phyloP scores from a whole-genome alignment of 1,140 invertebrate genomes.

The Aphelenchoides fujianensis region DNA sequence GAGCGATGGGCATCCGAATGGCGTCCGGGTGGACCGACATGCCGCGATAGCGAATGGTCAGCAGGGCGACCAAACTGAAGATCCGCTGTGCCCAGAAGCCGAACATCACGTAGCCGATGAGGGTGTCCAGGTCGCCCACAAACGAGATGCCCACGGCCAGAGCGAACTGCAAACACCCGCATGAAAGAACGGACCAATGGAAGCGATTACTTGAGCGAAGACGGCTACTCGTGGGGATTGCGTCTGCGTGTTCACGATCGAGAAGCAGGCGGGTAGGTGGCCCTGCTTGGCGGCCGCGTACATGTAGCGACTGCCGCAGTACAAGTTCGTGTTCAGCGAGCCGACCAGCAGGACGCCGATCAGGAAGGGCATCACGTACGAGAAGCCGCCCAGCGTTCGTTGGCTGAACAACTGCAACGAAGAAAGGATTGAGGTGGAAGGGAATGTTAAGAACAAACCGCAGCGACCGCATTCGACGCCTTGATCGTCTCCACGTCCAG shows the following conservation, averaged over 20 bases:
- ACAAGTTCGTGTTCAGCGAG: slow-evolving; percentile 60
- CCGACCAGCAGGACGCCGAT: slow-evolving; percentile 59
- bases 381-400: slow-evolving; percentile 54
- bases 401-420: slow-evolving; percentile 57
- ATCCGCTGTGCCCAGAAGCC: slow-evolving; percentile 62
- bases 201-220: slow-evolving; percentile 52
- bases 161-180: slow-evolving; percentile 43
- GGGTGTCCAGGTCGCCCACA: slow-evolving; percentile 60
- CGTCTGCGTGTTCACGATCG: slow-evolving; percentile 55
- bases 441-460: slow-evolving; percentile 63
- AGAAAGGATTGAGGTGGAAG: slow-evolving; percentile 15
- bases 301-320: slow-evolving; percentile 61
- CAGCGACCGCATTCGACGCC: slow-evolving; percentile 65
- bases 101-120: slow-evolving; percentile 63
- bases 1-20: slow-evolving; percentile 52
- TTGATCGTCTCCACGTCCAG: slow-evolving; percentile 65
- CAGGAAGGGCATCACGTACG: slow-evolving; percentile 54
- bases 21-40: slow-evolving; percentile 61
- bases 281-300: slow-evolving; percentile 62
- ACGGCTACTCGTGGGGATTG: slow-evolving; percentile 58
- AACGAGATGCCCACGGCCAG: slow-evolving; percentile 60
- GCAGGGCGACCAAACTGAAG: slow-evolving; percentile 53
- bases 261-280: slow-evolving; percentile 61
- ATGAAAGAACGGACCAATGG: slow-evolving; percentile 23
- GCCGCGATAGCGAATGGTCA: slow-evolving; percentile 51